phyloP scores from a whole-genome alignment of 2,113 vertebrate species.

The Dinomys branickii region DNA sequence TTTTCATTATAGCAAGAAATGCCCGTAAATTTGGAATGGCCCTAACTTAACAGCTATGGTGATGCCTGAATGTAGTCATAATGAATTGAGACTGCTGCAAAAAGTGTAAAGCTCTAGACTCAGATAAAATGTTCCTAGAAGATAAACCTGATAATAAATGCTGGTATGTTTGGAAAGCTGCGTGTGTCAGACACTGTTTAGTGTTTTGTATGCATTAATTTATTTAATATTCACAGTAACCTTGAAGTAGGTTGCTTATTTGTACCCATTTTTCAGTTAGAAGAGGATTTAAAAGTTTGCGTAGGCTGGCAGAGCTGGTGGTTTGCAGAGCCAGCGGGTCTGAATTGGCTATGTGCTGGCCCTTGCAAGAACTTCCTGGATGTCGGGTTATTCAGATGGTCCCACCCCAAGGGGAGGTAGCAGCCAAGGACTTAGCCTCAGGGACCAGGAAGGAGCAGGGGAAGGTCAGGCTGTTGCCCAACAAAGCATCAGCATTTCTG shows the following conservation, averaged over 20 bases:
- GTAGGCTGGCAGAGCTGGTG: neutral
- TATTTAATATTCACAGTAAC: conserved; percentile 18
- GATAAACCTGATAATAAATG: conserved; percentile 39
- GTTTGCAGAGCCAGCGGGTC: neutral
- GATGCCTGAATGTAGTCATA: conserved; percentile 11
- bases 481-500: conserved; percentile 51
- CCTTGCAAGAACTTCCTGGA: neutral
- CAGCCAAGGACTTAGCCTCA: neutral
- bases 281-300: conserved; percentile 27
- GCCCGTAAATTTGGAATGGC: neutral
- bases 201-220: conserved; percentile 35
- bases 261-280: conserved; percentile 35
- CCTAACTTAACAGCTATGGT: neutral
- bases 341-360: neutral
- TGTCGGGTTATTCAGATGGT: neutral
- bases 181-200: neutral
- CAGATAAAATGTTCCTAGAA: conserved; percentile 21
- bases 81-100: conserved; percentile 5
- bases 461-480: conserved; percentile 32
- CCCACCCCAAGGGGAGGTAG: neutral
- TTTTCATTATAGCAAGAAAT: conserved; percentile 16
- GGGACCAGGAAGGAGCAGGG: conserved; percentile 28
- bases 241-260: conserved; percentile 46
- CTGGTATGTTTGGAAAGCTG: neutral
- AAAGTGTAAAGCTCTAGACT: conserved; percentile 14